Evolutionary conservation across 2,113 vertebrate species (phyloP).

Genomic region (Syngnathus typhle): DNA sequence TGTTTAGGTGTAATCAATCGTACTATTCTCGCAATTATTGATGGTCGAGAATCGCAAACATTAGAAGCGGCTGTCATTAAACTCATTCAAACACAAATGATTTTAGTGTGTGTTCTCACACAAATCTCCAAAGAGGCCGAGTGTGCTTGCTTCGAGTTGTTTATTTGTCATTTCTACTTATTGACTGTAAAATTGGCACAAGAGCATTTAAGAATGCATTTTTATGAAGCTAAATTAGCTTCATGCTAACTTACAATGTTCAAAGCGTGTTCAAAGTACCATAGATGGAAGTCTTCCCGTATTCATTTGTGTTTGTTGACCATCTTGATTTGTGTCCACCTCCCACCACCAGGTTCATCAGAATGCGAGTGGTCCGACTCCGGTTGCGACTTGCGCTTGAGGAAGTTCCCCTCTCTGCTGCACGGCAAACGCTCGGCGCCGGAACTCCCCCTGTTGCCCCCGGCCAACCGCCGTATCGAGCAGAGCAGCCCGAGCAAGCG

Average conservation of each 20-base stretch:
- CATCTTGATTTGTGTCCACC: not conserved
- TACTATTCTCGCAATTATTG: constrained; percentile 33
- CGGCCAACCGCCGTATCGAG: constrained; percentile 34
- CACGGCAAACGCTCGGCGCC: constrained; percentile 81
- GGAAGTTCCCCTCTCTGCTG: constrained; percentile 79
- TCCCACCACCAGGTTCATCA: constrained; percentile 71
- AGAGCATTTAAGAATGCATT: too few species aligned
- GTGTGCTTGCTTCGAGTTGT: not conserved
- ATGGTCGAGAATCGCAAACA: constrained; percentile 23
- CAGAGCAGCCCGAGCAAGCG: constrained; percentile 72
- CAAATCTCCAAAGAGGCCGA: not conserved
- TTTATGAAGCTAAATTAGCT: too few species aligned
- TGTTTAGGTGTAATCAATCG: constrained; percentile 46
- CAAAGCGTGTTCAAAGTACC: too few species aligned
- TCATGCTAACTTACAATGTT: too few species aligned
- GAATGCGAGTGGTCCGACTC: constrained; percentile 94
- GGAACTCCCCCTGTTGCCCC: constrained; percentile 68
- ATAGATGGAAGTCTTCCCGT: too few species aligned
- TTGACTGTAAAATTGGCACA: not conserved
- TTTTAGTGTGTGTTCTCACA: not conserved
- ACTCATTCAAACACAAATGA: not conserved
- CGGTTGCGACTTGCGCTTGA: constrained; percentile 80
- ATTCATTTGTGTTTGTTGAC: too few species aligned
- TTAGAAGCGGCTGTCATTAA: not conserved
- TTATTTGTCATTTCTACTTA: not conserved